Conservation (phyloP, 1,140 invertebrate species). For the Zaprionus ghesquierei region DNA sequence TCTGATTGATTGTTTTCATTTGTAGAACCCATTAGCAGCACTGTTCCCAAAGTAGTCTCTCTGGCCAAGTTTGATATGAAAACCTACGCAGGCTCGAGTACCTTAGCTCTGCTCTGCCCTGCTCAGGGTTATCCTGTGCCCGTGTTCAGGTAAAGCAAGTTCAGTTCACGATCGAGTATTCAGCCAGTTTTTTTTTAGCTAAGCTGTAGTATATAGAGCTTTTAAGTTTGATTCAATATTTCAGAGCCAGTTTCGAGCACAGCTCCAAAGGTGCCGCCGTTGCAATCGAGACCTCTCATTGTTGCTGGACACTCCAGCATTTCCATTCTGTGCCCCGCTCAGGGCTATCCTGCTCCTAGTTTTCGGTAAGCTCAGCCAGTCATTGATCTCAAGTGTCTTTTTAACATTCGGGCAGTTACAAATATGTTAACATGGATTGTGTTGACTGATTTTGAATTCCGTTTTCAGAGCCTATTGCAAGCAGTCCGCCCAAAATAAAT, state of each 20-base stretch:
- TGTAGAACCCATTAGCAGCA: constrained; percentile 88
- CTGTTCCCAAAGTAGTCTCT: constrained; percentile 84
- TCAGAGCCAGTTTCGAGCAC: constrained; percentile 88
- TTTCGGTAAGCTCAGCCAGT: constrained; percentile 83
- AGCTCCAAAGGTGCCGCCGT: constrained; percentile 81
- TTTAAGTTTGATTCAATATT: constrained; percentile 8
- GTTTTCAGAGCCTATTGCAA: constrained; percentile 87
- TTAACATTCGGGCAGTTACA: constrained; percentile 35
- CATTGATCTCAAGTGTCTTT: background rate
- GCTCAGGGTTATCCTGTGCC: constrained; percentile 89
- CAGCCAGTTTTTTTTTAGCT: background rate
- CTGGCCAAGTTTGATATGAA: constrained; percentile 83
- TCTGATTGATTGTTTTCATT: background rate
- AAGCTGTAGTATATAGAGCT: background rate
- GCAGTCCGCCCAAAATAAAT: constrained; percentile 85
- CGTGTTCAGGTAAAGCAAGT: constrained; percentile 84
- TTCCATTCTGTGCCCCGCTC: constrained; percentile 86
- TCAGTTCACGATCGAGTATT: constrained; percentile 17
- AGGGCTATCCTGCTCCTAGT: constrained; percentile 87
- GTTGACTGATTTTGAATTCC: background rate
- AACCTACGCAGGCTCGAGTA: constrained; percentile 83
- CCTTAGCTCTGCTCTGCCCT: constrained; percentile 85
- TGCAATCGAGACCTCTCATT: constrained; percentile 69
- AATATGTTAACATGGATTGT: background rate
- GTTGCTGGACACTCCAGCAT: constrained; percentile 63